Base-by-base conservation (phyloP, 2,113 vertebrate genomes). In the Misgurnus anguillicaudatus region DNA sequence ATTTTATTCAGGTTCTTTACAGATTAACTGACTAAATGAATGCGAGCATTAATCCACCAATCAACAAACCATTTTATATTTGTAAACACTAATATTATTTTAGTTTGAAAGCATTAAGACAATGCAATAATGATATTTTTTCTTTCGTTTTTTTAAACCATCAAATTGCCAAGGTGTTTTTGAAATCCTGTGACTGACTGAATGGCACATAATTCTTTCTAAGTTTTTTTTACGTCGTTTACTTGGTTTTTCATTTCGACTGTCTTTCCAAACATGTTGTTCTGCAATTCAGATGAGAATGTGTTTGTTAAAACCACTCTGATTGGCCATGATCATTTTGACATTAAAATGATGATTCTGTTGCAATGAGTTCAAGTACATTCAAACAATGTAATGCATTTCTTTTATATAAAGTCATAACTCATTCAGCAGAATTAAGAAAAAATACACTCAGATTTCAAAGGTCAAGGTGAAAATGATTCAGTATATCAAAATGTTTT, bases 41-140 rank as follows among this genome's bases (percentile, higher is more conserved):
- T 57, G 10, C 47, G 13, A 4, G 17, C 1, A 17, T 45, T 45
- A 45, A 57, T 57, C 19, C 14, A 89, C 89, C 90, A 90, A 85
- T 90, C 89, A 88, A 82, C 85, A 89, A 91, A 88, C 83, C 73
- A 74, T 89, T 89, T 87, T 84, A 87, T 89, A 87, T 81, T 80
- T 91, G 82, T 91, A 83, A 84, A 85, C 88, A 84, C 62, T 84
- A 47, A 80, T 83, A 62, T 88, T 83, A 62, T 88, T 82, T 31
- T 3, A 85, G 87, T 88, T 83, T 85, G 78, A 87, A 80, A 80
- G 88, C 90, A 92, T 91, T 92, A 89, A 89, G 84, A 87, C 78
- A 80, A 89, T 88, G 91, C 91, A 92, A 92, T 92, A 92, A 91
- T 76, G 88, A 65, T 84, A 87, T 41, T 78, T 88, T 62, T 53